Conservation (phyloP, 2,888 invertebrate species). For the Perithous albicinctus region DNA sequence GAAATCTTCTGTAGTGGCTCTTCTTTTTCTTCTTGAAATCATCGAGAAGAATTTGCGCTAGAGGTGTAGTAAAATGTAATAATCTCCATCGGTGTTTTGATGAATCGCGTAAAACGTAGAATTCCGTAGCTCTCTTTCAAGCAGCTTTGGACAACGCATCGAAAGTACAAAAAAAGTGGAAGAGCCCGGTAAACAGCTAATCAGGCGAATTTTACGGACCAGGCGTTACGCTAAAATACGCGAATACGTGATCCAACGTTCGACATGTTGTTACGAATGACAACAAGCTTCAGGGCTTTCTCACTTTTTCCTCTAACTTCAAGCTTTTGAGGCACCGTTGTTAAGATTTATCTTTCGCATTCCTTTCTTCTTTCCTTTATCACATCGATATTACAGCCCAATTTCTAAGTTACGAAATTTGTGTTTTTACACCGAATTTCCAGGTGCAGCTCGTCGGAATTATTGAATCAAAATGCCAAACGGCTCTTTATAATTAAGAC, state of each 20-base stretch:
- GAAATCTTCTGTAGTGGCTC: neutral
- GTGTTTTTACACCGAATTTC: too few relatives aligned
- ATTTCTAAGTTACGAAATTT: too few relatives aligned
- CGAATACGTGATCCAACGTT: slow-evolving; percentile 2
- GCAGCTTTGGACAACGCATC: neutral
- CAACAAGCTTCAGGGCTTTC: neutral
- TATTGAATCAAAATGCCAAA: too few relatives aligned
- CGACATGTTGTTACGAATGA: neutral
- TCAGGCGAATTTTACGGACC: slow-evolving; percentile 1
- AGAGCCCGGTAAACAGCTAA: neutral
- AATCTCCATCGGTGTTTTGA: neutral
- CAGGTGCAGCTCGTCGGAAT: too few relatives aligned
- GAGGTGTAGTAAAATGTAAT: neutral
- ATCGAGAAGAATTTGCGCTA: neutral
- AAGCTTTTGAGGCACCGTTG: neutral
- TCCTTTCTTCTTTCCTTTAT: neutral
- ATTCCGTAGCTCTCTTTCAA: neutral
- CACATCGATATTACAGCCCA: slow-evolving; percentile 3
- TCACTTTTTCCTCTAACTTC: neutral
- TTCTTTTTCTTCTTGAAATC: neutral
- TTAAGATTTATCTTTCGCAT: too few relatives aligned
- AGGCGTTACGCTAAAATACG: neutral
- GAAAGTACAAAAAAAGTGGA: neutral
- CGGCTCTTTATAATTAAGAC: too few relatives aligned
- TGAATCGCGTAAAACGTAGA: neutral